Percentiles rank a stretch among this genome's conserved stretches.
Conservation (phyloP, 2,113 vertebrate genomes). For the Pangasianodon hypophthalmus region DNA sequence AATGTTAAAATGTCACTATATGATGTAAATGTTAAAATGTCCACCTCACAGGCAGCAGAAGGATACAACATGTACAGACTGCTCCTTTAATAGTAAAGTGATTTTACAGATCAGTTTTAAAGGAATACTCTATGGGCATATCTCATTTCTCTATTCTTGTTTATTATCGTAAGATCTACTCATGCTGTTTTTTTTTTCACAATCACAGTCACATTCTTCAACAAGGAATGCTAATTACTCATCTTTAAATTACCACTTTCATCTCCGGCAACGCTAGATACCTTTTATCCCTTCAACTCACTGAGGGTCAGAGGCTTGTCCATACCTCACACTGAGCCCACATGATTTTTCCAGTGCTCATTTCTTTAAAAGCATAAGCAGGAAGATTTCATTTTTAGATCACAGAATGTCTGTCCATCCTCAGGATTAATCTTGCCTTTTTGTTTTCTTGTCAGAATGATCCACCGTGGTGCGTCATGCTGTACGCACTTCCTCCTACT, state of each 20-base stretch:
- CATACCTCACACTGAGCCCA: not conserved
- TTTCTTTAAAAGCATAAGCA: constrained; percentile 18
- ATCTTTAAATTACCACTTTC: constrained; percentile 9
- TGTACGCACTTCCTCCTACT: constrained; percentile 25
- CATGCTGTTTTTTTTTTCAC: too few species aligned
- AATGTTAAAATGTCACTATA: not conserved
- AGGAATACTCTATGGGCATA: not conserved
- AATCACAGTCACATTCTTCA: not conserved
- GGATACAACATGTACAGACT: not conserved
- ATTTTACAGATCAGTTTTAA: not conserved
- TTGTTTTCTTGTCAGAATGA: constrained; percentile 30
- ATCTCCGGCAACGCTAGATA: constrained; percentile 16
- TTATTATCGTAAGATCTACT: not conserved
- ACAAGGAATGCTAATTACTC: not conserved
- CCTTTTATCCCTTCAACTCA: not conserved
- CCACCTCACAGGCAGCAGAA: not conserved
- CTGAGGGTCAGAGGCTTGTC: not conserved
- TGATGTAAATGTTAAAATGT: not conserved
- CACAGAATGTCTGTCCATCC: not conserved
- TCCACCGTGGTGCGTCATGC: not conserved
- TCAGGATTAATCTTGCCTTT: constrained; percentile 18
- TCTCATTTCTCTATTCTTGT: not conserved
- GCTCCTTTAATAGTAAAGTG: not conserved
- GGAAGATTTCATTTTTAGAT: constrained; percentile 20
- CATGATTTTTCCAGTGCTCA: not conserved